Base-by-base conservation (phyloP, 2,888 invertebrate species). In the Molorchus minor region DNA sequence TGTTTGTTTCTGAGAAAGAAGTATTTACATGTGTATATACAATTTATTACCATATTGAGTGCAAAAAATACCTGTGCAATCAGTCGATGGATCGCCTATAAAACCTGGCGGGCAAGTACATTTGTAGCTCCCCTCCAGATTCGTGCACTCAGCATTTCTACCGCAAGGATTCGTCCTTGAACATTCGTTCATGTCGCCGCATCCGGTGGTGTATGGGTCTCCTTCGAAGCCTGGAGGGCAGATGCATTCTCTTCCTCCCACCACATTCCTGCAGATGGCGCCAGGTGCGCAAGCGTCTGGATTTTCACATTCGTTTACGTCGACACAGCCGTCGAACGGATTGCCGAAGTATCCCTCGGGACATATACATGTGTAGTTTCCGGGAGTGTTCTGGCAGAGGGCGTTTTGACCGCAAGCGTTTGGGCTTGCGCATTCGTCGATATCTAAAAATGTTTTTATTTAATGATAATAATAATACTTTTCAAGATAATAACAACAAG, bases 301-400 rank as follows among this genome's bases (percentile, higher is more conserved):
- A 71, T 84, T 84, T 67, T 85, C 82, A 80, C 95, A 96, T 82
- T 95, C 95, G 81, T 95, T 89, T 64, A 93, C 82, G 79, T 95
- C 94, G 71, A 87, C 84, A 78, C 94, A 94, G 19, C 86, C 88
- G 75, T 87, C 85, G 78, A 85, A 90, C 12, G 95, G 91, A 83
- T 93, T 93, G 79, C 96, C 96, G 62, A 87, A 85, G 80, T 87
- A 95, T 66, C 95, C 95, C 67, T 88, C 85, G 68, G 88, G 88
- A 81, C 96, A 96, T 51, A 86, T 80, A 80, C 96, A 96, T 8
- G 92, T 92, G 78, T 91, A 94, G 81, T 94, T 95, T 77, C 96
- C 96, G 54, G 89, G 89, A 61, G 86, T 86, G 80, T 96, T 96
- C 66, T 87, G 86, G 79, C 96, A 96, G 52, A 89, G 77, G 36